These are phyloP conservation scores for Acrocephalus kingi DNA, from an alignment of 2,113 vertebrate genomes.

Conservation along the genomic window DNA sequence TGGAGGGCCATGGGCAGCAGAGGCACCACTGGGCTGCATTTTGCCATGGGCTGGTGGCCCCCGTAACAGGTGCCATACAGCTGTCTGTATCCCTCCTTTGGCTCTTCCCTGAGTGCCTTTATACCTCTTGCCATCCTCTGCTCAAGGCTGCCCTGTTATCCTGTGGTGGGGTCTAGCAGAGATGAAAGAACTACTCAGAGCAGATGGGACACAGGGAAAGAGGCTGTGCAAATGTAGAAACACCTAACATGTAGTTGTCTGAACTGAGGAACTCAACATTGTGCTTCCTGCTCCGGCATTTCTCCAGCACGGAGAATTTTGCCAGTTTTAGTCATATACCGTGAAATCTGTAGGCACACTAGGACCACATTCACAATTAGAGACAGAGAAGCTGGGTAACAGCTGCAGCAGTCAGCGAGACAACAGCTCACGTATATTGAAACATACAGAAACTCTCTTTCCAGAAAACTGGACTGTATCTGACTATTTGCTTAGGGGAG, in stretches of 20 bases:
- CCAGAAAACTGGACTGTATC: background rate
- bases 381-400: background rate
- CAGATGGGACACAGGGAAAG: background rate
- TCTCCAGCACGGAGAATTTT: background rate
- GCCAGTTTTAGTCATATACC: background rate
- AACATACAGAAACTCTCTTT: background rate
- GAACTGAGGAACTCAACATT: background rate
- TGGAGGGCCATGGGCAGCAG: background rate
- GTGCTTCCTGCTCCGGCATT: background rate
- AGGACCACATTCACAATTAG: background rate
- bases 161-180: background rate
- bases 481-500: background rate
- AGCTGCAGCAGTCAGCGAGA: background rate
- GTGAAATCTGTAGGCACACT: background rate
- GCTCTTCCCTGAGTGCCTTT: background rate
- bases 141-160: background rate
- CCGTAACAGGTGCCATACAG: background rate
- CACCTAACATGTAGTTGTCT: background rate
- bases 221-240: background rate
- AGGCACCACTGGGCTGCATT: background rate
- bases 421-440: background rate
- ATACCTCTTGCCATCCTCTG: background rate
- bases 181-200: background rate
- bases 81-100: background rate
- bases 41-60: background rate